These are phyloP conservation scores for Porites australiensis DNA, from an alignment of 64 coral and sea anemone genomes.

Conservation along the genomic window DNA sequence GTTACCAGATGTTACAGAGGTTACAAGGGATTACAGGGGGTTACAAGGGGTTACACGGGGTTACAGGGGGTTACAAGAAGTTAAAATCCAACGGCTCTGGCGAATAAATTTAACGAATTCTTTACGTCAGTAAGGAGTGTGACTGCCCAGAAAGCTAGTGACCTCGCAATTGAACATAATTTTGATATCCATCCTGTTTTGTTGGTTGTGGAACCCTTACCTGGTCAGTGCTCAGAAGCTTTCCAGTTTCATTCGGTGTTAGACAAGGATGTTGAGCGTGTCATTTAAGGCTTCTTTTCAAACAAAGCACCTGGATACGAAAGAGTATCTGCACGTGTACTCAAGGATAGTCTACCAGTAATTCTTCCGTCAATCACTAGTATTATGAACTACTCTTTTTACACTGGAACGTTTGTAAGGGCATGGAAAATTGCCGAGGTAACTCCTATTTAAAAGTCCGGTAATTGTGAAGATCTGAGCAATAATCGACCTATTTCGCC, in stretches of 20 bases:
- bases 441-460: too few species aligned
- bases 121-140: not conserved
- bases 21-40: too few species aligned
- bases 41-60: too few species aligned
- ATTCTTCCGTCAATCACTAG: too few species aligned
- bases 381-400: not conserved
- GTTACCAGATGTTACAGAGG: too few species aligned
- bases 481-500: too few species aligned
- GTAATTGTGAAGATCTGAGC: too few species aligned
- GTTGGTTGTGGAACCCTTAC: too few species aligned
- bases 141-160: constrained; percentile 52
- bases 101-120: not conserved
- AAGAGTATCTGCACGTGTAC: not conserved
- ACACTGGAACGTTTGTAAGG: not conserved
- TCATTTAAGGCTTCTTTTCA: not conserved
- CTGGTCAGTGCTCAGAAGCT: too few species aligned
- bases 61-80: too few species aligned
- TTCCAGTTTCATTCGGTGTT: not conserved
- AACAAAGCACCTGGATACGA: constrained; percentile 9
- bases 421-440: too few species aligned
- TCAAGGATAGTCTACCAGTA: too few species aligned
- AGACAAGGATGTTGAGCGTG: constrained; percentile 15
- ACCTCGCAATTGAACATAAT: constrained; percentile 49
- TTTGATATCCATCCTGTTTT: not conserved
- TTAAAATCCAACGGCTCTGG: constrained; percentile 21